phyloP scores from a whole-genome alignment of 2,113 vertebrate species.

The Scomber scombrus region DNA sequence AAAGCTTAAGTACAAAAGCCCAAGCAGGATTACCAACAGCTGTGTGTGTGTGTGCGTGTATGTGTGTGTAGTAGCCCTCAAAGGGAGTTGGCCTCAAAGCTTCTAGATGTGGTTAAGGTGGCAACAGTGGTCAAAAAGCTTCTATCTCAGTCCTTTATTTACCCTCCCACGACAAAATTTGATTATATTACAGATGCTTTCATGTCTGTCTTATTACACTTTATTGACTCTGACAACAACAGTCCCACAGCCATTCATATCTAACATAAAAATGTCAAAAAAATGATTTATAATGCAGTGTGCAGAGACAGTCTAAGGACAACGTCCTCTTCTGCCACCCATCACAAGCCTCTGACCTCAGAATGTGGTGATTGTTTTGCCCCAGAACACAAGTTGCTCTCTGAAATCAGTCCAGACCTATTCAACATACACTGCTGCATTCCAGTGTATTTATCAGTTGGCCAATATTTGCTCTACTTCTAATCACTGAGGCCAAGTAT shows the following conservation, averaged over 20 bases:
- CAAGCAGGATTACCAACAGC: slow-evolving; percentile 63
- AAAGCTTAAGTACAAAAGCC: slow-evolving; percentile 44
- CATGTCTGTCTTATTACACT: slow-evolving; percentile 10
- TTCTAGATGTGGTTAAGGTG: slow-evolving; percentile 72
- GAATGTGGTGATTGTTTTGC: slow-evolving; percentile 40
- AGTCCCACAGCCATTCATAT: background rate
- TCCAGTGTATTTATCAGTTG: slow-evolving; percentile 78
- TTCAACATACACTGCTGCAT: slow-evolving; percentile 62
- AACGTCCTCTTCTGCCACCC: background rate
- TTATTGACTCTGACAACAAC: slow-evolving; percentile 36
- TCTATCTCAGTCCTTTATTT: slow-evolving; percentile 56
- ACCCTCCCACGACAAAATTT: slow-evolving; percentile 44
- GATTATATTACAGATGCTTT: slow-evolving; percentile 49
- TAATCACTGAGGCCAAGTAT: slow-evolving; percentile 66
- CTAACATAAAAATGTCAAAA: slow-evolving; percentile 3
- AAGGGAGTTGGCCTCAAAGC: slow-evolving; percentile 60
- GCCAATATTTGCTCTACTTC: slow-evolving; percentile 77
- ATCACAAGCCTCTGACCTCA: slow-evolving; percentile 57
- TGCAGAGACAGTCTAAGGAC: slow-evolving; percentile 1
- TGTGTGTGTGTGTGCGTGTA: slow-evolving; percentile 24
- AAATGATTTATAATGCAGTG: background rate
- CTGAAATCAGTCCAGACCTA: slow-evolving; percentile 44
- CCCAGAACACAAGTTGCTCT: slow-evolving; percentile 22
- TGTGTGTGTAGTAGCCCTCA: slow-evolving; percentile 20
- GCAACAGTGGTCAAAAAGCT: slow-evolving; percentile 62